Evolutionary conservation across 2,888 invertebrate genomes (phyloP), one percentile per base, ranked within the genome.

Genomic region (Choreutis nemorana): DNA sequence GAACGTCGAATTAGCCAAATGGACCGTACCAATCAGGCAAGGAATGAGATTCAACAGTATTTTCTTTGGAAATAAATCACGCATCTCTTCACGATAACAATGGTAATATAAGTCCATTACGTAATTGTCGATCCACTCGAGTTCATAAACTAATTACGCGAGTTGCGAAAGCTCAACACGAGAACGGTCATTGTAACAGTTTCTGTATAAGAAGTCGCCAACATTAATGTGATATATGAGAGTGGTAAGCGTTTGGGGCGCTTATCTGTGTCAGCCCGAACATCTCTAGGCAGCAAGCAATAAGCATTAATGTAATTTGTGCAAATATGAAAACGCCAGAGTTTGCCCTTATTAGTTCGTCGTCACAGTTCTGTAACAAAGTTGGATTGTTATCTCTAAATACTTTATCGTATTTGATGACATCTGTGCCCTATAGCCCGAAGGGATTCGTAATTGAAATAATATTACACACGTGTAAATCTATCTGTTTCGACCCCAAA

Each of bases 251-350:
- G 45, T 42, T 45, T 40, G 28, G 40, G 48, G 44, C 48, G 50
- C 51, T 43, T 35, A 49, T 55, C 42, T 54, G 44, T 41, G 26
- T 10, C 18, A 40, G 32, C 45, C 49, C 42, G 43, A 49, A 48
- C 48, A 46, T n/a, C n/a, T n/a, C n/a, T n/a, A n/a, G n/a, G n/a
- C n/a, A n/a, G n/a, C n/a, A n/a, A n/a, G 64, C 60, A 61, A 61
- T 65, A 58, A 67, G 56, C 58, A 51, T 66, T 70, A 65, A 67
- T 55, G 59, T 70, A 65, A 70, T 72, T 67, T 63, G 64, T 47
- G 58, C 65, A 68, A 68, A 71, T 68, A 70, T 67, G 66, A 61
- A 65, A 66, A 67, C 52, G 59, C 46, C 55, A 46, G 57, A 59
- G 53, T 61, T 61, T 57, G 49, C 52, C 58, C 62, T 67, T 70